A percentile compares a stretch with the other conserved stretches of the same genome.
phyloP scores from a whole-genome alignment of 2,113 vertebrate genomes.

The Vireo altiloquus region DNA sequence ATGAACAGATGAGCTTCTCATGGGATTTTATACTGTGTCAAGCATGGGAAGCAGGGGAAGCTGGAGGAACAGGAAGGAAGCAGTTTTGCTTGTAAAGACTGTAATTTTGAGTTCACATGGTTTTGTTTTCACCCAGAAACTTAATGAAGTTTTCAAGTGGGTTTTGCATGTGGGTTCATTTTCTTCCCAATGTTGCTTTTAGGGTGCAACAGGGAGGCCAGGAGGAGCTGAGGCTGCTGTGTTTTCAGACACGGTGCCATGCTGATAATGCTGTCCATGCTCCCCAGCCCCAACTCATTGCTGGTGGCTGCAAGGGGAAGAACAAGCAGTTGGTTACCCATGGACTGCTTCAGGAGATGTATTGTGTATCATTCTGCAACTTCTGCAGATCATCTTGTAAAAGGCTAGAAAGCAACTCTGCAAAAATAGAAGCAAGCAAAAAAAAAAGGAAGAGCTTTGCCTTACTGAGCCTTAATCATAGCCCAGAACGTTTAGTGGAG shows the following conservation, averaged over 20 bases:
- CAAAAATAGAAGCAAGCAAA: background rate
- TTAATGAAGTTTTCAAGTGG: background rate
- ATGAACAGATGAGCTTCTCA: constrained; percentile 11
- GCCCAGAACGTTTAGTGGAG: background rate
- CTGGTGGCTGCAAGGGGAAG: background rate
- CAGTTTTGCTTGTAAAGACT: background rate
- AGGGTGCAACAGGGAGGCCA: background rate
- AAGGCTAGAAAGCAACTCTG: background rate
- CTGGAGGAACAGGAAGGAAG: background rate
- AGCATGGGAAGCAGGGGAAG: constrained; percentile 9
- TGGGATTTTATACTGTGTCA: background rate
- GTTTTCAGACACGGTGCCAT: background rate
- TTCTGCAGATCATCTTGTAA: background rate
- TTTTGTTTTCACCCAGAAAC: background rate
- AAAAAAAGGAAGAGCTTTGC: background rate
- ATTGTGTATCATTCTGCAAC: background rate
- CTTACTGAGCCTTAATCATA: background rate
- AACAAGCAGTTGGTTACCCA: background rate
- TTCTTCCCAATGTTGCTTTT: background rate
- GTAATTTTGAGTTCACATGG: background rate
- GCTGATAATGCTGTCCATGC: background rate
- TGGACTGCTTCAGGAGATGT: background rate
- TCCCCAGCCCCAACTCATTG: background rate
- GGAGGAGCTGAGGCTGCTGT: background rate
- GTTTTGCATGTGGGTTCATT: background rate